Base-by-base conservation (phyloP, 2,113 vertebrate genomes). In the Menidia beryllina region DNA sequence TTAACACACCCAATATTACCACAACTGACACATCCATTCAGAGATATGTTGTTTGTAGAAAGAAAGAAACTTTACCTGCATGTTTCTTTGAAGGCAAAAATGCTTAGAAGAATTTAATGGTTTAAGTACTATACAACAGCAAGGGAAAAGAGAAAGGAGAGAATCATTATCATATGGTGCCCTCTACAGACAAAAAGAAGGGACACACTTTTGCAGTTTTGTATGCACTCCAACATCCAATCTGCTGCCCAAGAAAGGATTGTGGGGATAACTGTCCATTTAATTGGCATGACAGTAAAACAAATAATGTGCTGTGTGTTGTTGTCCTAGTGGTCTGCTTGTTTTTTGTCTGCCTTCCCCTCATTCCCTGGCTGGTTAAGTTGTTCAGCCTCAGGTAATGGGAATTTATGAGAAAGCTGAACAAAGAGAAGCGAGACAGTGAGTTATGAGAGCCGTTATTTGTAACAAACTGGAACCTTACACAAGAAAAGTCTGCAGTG, bases 111-210 rank as follows among this genome's bases (percentile, higher is more conserved):
- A 17, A 4, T 45, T 45, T 39, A 39, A 39, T 39, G 13, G 13
- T 39, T 45, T 45, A n/a, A 45, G 19, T 36, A 24, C n/a, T n/a
- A n/a, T n/a, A n/a, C 12, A 51, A 1, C 38, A 26, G 26, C 0
- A 26, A n/a, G 26, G 0, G 3, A 43, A 39, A 4, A 2, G 41
- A 3, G 24, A 17, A 25, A 50, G 25, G 0, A 19, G 3, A 3
- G 2, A 48, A 70, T n/a, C 4, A 53, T 69, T 72, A 68, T 67
- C 7, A 13, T 86, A 24, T 91, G 75, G 67, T 66, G 82, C 82
- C 87, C 65, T 60, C 90, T 85, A 70, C 57, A 59, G 90, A 53
- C 57, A 11, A 23, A 79, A 10, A 36, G 41, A 39, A 58, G 6
- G 20, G 15, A 79, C 27, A 41, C 51, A 23, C 34, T 64, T n/a